Base-by-base conservation (phyloP, 2,888 invertebrate genomes). In the Drosophila mercatorum region DNA sequence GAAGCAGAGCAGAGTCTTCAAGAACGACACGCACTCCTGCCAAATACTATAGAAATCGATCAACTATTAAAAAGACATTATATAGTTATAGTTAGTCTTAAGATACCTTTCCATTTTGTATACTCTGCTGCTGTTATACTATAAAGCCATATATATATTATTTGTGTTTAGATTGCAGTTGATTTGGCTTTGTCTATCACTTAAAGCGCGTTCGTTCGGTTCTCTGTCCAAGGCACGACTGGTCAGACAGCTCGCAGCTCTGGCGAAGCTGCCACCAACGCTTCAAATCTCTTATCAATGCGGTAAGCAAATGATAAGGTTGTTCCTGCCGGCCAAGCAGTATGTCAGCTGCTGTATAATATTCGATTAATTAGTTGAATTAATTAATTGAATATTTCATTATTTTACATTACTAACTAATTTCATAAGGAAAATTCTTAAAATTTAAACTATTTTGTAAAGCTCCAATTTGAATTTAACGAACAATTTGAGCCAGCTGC, bases 1-100 rank as follows among this genome's bases (percentile, higher is more conserved):
- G 71, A 92, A 92, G 64, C 90, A 92, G 40, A 89, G 43, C 46
- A 91, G 67, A 14, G 92, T 89, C 85, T 93, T 92, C 34, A 91
- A 66, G 60, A 93, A 84, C 8, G 90, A 91, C 61, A 86, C 79
- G 22, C 88, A 73, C 81, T 91, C 90, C 75, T 87, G 89, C 77
- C 91, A 81, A 53, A 92, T 79, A 79, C 93, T 92, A 17, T 68
- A 89, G 58, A 14, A 44, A 46, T 12, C 0, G 1, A 2, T 8
- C 7, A 22, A 60, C n/a, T 51, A 36, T 68, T 57, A 38, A 55
- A 44, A 3, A 10, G 52, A 12, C 22, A 22, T 8, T 28, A 10
- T 28, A 7, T 2, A 14, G 5, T 11, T 10, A 46, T 10, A 46
- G 47, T 10, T 46, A 3, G 5, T 31, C 31, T 11, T 10, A 34